Percentiles rank a stretch among this genome's conserved stretches.
These are phyloP conservation scores for Venustoraphidia nigricollis DNA, from an alignment of 2,888 invertebrate genomes.

Conservation along the genomic window DNA sequence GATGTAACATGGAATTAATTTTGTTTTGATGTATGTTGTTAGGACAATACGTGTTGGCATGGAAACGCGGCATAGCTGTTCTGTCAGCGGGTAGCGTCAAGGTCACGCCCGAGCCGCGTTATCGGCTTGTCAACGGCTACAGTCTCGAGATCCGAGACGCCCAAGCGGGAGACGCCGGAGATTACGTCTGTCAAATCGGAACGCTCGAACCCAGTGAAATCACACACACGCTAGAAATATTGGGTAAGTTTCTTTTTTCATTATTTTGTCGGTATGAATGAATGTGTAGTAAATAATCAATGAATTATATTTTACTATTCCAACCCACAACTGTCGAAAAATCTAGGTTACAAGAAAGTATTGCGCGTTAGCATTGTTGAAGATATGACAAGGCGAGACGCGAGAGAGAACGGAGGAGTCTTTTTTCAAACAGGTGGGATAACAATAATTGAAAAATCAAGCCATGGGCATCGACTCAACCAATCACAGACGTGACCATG, in stretches of 20 bases:
- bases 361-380: too few relatives aligned
- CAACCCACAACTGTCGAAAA: too few relatives aligned
- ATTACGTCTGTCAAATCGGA: conserved; percentile 52
- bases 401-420: too few relatives aligned
- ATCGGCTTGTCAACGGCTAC: conserved; percentile 44
- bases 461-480: too few relatives aligned
- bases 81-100: conserved; percentile 46
- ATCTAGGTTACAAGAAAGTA: too few relatives aligned
- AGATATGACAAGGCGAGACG: too few relatives aligned
- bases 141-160: conserved; percentile 48
- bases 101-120: conserved; percentile 46
- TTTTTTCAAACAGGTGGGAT: too few relatives aligned
- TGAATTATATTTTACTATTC: background rate
- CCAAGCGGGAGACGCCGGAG: conserved; percentile 46
- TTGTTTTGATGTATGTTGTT: conserved; percentile 16
- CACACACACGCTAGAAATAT: conserved; percentile 48
- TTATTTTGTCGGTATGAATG: background rate
- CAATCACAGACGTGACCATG: too few relatives aligned
- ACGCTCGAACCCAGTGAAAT: conserved; percentile 47
- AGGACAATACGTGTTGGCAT: conserved; percentile 46
- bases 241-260: conserved; percentile 33
- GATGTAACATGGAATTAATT: too few relatives aligned
- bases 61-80: conserved; percentile 51
- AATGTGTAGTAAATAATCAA: background rate
- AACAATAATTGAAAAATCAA: too few relatives aligned